Evolutionary conservation across 2,888 invertebrate genomes (phyloP), one percentile per base, ranked within the genome.

Genomic region (Drosophila setosimentum): DNA sequence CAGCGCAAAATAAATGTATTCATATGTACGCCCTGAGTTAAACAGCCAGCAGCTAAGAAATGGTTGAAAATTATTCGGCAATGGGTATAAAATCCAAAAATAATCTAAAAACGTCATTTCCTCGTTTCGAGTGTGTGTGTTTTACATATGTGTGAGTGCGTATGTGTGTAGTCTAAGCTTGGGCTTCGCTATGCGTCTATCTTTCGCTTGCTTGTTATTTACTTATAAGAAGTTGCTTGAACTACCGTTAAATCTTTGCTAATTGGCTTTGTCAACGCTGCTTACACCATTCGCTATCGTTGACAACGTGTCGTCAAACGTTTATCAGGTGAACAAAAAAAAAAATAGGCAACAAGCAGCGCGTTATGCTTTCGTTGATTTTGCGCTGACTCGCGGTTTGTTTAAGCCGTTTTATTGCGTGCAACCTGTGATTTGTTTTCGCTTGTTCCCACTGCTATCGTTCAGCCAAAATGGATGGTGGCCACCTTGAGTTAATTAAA

Each of bases 71-170:
- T 82, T 64, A 79, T 86, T 80, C 73, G 61, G 61, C 50, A 49
- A 65, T 69, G 69, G 62, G 68, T 73, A 72, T 45, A 82, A 53
- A 70, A 71, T 45, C 83, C 80, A 78, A 89, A 87, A 88, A 87
- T 87, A 87, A 86, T 78, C 66, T 73, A 49, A 68, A 87, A 87
- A 88, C 88, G 87, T 89, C 90, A 87, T 87, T 89, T 85, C 82
- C 87, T 83, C 53, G 72, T 73, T 75, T 68, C 16, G 51, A 64
- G 65, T 77, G 8, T 68, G 37, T 72, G 42, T 53, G 45, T 53
- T 30, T 40, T 40, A 29, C 35, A 40, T 49, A 35, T 53, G 33
- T 37, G 24, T 27, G 30, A 32, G 48, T 40, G 21, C 29, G n/a
- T 54, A 5, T n/a, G 21, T 49, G 37, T 51, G 24, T 42, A 40